phyloP scores from a whole-genome alignment of 2,888 invertebrate genomes.

The Linnaemya tessellans region DNA sequence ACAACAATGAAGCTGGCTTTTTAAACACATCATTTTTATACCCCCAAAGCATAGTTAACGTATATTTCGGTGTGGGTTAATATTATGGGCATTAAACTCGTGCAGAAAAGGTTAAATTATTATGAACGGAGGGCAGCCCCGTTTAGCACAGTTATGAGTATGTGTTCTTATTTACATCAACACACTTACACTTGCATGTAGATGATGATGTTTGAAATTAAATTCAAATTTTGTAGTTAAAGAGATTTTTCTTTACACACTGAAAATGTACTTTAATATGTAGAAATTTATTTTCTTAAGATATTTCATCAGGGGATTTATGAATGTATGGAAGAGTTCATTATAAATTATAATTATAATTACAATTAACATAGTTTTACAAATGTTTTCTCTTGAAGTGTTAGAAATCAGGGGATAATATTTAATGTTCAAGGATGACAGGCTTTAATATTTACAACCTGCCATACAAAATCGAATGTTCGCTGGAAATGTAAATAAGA shows the following conservation, averaged over 20 bases:
- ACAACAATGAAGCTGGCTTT: conserved; percentile 46
- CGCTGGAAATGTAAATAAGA: no score
- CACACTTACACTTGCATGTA: neutral
- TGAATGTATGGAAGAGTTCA: neutral
- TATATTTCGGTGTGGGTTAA: conserved; percentile 54
- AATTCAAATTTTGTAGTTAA: conserved; percentile 15
- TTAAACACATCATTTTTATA: conserved; percentile 60
- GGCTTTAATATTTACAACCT: no score
- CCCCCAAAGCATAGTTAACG: conserved; percentile 61
- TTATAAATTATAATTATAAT: conserved; percentile 10
- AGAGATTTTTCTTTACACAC: conserved; percentile 28
- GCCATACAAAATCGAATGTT: no score
- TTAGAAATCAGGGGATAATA: no score
- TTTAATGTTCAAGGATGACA: no score
- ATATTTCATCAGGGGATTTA: neutral
- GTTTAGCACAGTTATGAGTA: conserved; percentile 4
- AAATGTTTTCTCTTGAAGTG: neutral
- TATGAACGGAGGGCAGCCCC: conserved; percentile 1
- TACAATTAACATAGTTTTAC: conserved; percentile 37
- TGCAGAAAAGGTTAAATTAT: conserved; percentile 44
- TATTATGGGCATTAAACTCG: conserved; percentile 38
- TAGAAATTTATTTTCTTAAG: neutral
- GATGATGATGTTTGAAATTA: neutral
- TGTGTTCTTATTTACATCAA: neutral
- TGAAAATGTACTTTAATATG: conserved; percentile 36